Base-by-base conservation (phyloP, 2,888 invertebrate species). In the Campopleginae sp. region DNA sequence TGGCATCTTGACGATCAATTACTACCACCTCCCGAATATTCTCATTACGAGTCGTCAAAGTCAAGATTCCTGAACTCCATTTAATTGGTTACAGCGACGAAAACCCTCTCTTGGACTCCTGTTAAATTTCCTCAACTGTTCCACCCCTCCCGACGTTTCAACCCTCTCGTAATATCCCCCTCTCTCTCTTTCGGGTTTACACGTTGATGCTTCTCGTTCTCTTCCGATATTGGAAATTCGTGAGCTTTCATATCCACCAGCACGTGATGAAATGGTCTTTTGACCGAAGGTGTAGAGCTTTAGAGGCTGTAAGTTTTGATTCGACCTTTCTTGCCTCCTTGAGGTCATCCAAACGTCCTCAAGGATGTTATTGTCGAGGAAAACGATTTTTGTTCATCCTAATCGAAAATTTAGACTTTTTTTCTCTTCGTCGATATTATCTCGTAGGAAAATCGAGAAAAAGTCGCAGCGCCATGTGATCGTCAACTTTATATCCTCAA, bases 181-280 rank as follows among this genome's bases (percentile, higher is more conserved):
- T 42, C 27, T 27, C 23, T 42, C 10, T n/a, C 38, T 46, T 10
- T 7, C 27, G 19, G 33, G 63, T 17, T 12, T 63, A 46, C 33
- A 46, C 44, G 14, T 31, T 33, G 75, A 46, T 10, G 63, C 75
- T 19, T 14, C 8, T 44, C 44, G 23, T 17, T 23, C 42, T n/a
- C 75, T 27, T 14, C 33, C 33, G 46, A 75, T 46, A 63, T 75
- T 75, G 75, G 74, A 74, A 74, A 74, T 74, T 12, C 74, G n/a
- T 74, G n/a, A n/a, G 8, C 42, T 74, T 42, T 74, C 42, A 74
- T 74, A 31, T 27, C 74, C 74, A 61, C 44, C 61, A n/a, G 17
- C 46, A 42, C 27, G 23, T 71, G 74, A 80, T 80, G 38, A 68
- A 68, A 74, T 61, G 23, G 58, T 17, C 44, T 17, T 23, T 19